These are phyloP conservation scores for Conops quadrifasciatus DNA, from an alignment of 2,888 invertebrate species.

Conservation along the genomic window DNA sequence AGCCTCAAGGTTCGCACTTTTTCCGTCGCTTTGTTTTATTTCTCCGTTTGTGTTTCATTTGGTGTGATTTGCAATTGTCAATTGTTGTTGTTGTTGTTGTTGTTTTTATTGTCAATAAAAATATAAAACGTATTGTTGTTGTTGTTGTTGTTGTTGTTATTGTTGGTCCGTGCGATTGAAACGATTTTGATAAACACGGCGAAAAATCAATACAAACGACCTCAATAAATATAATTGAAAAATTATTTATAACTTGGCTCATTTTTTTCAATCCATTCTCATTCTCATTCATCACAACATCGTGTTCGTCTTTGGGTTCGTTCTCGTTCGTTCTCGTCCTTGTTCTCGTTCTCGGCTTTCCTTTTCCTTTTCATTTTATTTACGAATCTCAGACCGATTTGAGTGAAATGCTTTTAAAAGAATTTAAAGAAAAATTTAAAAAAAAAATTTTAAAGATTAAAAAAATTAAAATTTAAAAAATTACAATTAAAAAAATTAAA, in stretches of 20 bases:
- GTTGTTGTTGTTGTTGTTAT: neutral
- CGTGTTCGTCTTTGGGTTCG: neutral
- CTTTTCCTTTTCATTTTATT: neutral
- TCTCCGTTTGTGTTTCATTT: neutral
- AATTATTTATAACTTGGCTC: conserved; percentile 21
- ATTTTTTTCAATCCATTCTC: conserved; percentile 2
- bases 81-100: conserved; percentile 6
- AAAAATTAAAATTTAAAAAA: no score
- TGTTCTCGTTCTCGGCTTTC: neutral
- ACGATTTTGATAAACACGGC: conserved; percentile 19
- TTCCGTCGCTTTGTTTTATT: no score
- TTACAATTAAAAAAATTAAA: no score
- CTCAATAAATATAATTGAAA: conserved; percentile 31
- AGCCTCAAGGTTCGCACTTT: no score
- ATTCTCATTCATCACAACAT: neutral
- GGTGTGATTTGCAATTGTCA: conserved; percentile 11
- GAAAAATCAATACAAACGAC: conserved; percentile 27
- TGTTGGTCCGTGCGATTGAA: conserved; percentile 8
- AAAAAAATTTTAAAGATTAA: no score
- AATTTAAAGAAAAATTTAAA: no score
- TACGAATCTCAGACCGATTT: neutral
- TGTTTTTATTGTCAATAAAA: conserved; percentile 6
- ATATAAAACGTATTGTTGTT: no score
- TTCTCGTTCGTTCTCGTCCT: neutral
- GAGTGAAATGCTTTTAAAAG: no score